Base-by-base conservation (phyloP, 2,113 vertebrate genomes). In the Thunnus thynnus region DNA sequence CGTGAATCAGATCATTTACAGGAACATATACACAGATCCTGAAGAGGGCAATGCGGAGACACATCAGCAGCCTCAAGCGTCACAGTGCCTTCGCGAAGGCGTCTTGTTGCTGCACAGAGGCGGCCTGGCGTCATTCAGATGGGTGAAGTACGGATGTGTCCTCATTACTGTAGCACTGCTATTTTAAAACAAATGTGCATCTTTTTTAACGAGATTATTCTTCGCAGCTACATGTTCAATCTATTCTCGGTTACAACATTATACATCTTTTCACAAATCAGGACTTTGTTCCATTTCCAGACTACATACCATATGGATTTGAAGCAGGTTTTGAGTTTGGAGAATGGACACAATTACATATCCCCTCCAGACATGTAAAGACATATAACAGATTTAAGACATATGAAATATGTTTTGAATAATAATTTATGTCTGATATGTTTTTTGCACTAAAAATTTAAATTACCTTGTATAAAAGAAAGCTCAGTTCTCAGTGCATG, bases 1-100 rank as follows among this genome's bases (percentile, higher is more conserved):
- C 48, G 74, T 97, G 66, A 95, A 94, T 88, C 92, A 92, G 81
- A 92, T 96, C 3, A 90, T 95, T 36, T 93, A 96, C 67, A 91
- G 70, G 64, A 96, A 96, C 89, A 96, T 93, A 0, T 92, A 57
- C 87, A 88, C 76, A 16, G 80, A 76, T 22, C 0, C 68, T 18
- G 82, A 13, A 0, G 89, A 90, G 17, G 3, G 20, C 1, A 50
- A 52, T 18, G 61, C 56, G 36, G 89, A 91, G 12, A 14, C 14
- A 44, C 61, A 7, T 3, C 77, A 86, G 32, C 68, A 79, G 65
- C 14, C 89, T 52, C 25, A 62, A 36, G 65, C 46, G 0, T 76
- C 78, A 0, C 84, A 85, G 0, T 89, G 85, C 51, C 78, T 96
- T 1, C 91, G 90, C 2, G 92, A 95, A 62, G 96, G 96, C 3